Evolutionary conservation across 2,113 vertebrate genomes (phyloP).

Genomic region (Tenebrosternarchus preto): DNA sequence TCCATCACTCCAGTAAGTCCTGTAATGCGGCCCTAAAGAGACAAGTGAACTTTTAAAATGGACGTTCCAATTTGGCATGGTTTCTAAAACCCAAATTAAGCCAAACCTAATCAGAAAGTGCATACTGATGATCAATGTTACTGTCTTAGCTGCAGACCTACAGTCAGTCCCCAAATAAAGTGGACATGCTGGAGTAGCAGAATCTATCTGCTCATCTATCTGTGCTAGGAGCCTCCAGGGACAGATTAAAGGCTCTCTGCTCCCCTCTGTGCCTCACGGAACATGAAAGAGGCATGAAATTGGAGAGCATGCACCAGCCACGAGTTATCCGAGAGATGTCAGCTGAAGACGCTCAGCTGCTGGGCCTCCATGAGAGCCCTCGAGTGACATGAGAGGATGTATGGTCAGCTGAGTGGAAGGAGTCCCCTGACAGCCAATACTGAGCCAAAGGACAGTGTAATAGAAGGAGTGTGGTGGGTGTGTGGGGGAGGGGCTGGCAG

Average conservation of each 20-base stretch:
- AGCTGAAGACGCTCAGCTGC: background rate
- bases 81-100: background rate
- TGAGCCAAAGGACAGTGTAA: slow-evolving; percentile 3
- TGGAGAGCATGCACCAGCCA: slow-evolving; percentile 31
- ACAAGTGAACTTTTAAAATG: slow-evolving; percentile 2
- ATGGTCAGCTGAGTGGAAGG: background rate
- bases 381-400: background rate
- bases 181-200: background rate
- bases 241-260: slow-evolving; percentile 27
- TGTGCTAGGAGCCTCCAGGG: slow-evolving; percentile 16
- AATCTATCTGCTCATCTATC: slow-evolving; percentile 21
- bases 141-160: background rate
- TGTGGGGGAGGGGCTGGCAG: background rate
- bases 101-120: too few species aligned
- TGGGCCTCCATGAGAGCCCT: background rate
- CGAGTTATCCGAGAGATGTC: slow-evolving; percentile 12
- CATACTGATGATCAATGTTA: too few species aligned
- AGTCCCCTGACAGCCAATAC: background rate
- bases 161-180: background rate
- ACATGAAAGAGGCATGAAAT: slow-evolving; percentile 46
- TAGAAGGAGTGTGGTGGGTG: background rate
- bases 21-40: slow-evolving; percentile 86
- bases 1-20: slow-evolving; percentile 95
- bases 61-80: background rate
- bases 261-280: slow-evolving; percentile 41